A percentile compares a stretch with the other conserved stretches of the same genome.
Evolutionary conservation across 2,113 vertebrate genomes (phyloP).

Genomic region (Lepus americanus): DNA sequence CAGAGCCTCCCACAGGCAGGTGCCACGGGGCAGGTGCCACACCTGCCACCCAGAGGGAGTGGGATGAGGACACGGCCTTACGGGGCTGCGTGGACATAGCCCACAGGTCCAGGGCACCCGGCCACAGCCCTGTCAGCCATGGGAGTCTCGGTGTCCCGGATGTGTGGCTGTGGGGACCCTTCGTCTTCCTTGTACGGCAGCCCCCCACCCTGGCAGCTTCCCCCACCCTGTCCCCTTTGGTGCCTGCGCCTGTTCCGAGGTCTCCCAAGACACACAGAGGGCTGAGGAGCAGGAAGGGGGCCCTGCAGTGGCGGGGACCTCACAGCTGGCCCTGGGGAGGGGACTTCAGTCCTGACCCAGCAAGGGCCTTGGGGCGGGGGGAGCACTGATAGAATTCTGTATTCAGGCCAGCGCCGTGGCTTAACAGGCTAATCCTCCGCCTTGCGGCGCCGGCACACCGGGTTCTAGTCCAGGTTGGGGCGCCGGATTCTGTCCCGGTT

Average conservation of each 20-base stretch:
- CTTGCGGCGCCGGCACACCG: too few species aligned
- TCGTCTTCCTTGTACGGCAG: too few species aligned
- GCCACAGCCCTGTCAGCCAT: too few species aligned
- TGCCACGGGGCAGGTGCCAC: background rate
- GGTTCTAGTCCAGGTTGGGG: too few species aligned
- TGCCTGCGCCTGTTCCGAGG: background rate
- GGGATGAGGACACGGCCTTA: background rate
- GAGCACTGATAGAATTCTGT: too few species aligned
- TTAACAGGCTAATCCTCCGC: too few species aligned
- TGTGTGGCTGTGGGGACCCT: too few species aligned
- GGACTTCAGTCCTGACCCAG: background rate
- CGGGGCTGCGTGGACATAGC: background rate
- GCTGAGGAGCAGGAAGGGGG: rapidly evolving
- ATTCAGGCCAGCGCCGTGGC: too few species aligned
- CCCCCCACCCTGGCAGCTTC: background rate
- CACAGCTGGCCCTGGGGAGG: background rate
- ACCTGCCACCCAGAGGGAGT: rapidly evolving
- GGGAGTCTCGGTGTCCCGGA: too few species aligned
- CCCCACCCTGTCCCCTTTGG: background rate
- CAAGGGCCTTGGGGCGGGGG: background rate
- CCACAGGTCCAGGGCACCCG: too few species aligned
- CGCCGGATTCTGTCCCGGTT: too few species aligned
- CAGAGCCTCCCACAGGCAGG: background rate
- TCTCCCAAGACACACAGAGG: background rate
- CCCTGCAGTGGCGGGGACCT: background rate